Evolutionary conservation across 2,113 vertebrate genomes (phyloP), one percentile per base, ranked within the genome.

Genomic region (Vireo altiloquus): DNA sequence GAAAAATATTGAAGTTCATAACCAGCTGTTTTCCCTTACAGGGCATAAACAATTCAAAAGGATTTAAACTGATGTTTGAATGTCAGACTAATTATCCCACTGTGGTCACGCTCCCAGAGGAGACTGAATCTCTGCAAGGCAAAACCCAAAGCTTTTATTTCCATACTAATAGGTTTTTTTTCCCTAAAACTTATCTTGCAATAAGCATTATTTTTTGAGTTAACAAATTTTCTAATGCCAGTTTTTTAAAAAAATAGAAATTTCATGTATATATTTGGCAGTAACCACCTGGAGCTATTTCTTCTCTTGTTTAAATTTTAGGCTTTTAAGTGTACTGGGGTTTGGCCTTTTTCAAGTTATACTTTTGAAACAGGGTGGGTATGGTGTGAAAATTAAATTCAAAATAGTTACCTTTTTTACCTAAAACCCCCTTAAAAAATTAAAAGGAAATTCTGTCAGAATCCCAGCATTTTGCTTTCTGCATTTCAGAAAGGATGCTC

Each of bases 41-140:
- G 81, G 61, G n/a, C 61, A 72, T 69, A 84, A 91, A 87, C 74
- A 94, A 87, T 72, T 91, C 50, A 30, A 84, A 83, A 72, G 31
- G 6, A 88, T 68, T 78, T 57, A 82, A 71, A 44, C 31, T 56
- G 71, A 56, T 0, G 4, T 82, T 87, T 91, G 91, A 95, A 91
- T 95, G 89, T 89, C 95, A 97, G 65, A 54, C 46, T 91, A 89
- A 96, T 96, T 94, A 94, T 87, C 53, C 69, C 49, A 50, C 19
- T 37, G 69, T 79, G 83, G 94, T 53, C 33, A 16, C 22, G 28
- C 53, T 92, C 81, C 87, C 69, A 40, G n/a, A 76, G 49, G 77
- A 92, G 23, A 44, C 37, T 25, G 23, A 78, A 56, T 47, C 5
- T 82, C 40, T 76, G 49, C 57, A 69, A 52, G 82, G 40, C 56